Conservation (phyloP, 1,140 invertebrate species). For the Macrobrachium rosenbergii region DNA sequence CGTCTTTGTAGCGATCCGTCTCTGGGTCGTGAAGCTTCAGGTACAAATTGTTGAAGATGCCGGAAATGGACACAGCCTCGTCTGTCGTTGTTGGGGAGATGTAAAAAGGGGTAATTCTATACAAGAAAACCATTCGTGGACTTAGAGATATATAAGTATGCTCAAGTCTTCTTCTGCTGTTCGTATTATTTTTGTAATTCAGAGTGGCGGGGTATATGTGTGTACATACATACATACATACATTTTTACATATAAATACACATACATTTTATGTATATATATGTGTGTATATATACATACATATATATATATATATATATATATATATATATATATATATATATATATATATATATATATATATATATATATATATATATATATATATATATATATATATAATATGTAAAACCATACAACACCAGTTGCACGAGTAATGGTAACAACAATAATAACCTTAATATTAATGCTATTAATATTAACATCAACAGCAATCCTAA, state of each 20-base stretch:
- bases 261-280: neutral
- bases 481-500: too few species aligned
- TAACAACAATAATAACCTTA: neutral
- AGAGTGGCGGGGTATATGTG: neutral
- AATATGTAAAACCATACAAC: neutral
- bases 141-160: too few species aligned
- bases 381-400: too few species aligned
- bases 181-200: neutral
- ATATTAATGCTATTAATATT: neutral
- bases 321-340: neutral
- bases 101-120: neutral
- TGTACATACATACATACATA: neutral
- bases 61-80: slow-evolving; percentile 63
- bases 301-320: neutral
- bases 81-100: slow-evolving; percentile 38
- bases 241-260: neutral
- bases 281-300: neutral
- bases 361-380: too few species aligned
- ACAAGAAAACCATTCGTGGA: neutral
- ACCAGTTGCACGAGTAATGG: neutral
- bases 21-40: slow-evolving; percentile 66
- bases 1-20: slow-evolving; percentile 52
- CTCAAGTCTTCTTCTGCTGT: too few species aligned
- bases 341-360: too few species aligned
- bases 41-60: slow-evolving; percentile 68